Evolutionary conservation across 1,140 invertebrate species (phyloP).

Genomic region (Araneus ventricosus): DNA sequence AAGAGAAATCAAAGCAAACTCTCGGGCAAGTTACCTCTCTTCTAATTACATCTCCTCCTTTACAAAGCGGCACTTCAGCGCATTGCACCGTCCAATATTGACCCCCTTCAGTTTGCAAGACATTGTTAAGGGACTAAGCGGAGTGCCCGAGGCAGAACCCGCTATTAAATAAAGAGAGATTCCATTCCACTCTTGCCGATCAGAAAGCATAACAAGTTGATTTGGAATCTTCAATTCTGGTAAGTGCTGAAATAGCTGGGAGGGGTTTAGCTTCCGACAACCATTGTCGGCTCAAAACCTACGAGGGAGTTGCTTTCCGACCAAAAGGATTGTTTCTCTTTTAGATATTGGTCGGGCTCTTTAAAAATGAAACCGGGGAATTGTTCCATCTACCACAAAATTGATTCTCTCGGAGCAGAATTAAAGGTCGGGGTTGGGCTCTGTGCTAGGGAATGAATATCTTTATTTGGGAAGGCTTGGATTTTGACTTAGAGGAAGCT

Average conservation of each 20-base stretch:
- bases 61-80: constrained; percentile 67
- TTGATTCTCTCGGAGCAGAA: too few species aligned
- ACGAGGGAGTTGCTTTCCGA: not conserved
- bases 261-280: constrained; percentile 30
- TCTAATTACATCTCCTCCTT: constrained; percentile 74
- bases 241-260: constrained; percentile 74
- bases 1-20: constrained; percentile 75
- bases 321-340: constrained; percentile 25
- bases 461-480: too few species aligned
- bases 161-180: constrained; percentile 74
- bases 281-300: constrained; percentile 52
- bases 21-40: constrained; percentile 62
- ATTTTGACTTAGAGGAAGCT: too few species aligned
- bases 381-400: not conserved
- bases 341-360: not conserved
- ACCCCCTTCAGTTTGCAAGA: constrained; percentile 66
- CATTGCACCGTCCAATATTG: constrained; percentile 68
- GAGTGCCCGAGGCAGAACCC: constrained; percentile 57
- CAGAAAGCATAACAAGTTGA: constrained; percentile 72
- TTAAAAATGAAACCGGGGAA: not conserved
- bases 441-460: not conserved
- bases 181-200: constrained; percentile 50
- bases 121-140: constrained; percentile 72
- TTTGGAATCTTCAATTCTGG: constrained; percentile 67
- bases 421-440: too few species aligned